Conservation (phyloP, 2,888 invertebrate genomes). For the Orchesellides sinensis region DNA sequence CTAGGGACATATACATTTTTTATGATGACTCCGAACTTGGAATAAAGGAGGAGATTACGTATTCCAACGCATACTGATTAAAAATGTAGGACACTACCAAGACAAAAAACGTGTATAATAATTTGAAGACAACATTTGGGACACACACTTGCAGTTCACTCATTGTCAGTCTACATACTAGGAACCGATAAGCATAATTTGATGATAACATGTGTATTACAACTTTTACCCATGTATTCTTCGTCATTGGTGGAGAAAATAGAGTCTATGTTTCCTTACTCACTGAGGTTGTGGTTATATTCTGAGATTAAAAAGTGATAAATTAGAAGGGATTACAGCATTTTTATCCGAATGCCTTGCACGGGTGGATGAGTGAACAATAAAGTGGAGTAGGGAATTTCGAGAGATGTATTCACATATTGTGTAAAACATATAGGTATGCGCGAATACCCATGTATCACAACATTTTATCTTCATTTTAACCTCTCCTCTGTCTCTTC, state of each 20-base stretch:
- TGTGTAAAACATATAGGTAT: conserved; percentile 3
- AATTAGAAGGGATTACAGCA: conserved; percentile 12
- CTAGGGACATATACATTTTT: too few relatives aligned
- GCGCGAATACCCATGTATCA: conserved; percentile 21
- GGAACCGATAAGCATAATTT: too few relatives aligned
- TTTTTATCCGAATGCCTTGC: neutral
- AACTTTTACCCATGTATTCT: neutral
- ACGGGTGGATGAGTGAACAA: conserved; percentile 1
- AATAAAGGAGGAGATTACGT: too few relatives aligned
- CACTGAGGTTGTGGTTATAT: neutral
- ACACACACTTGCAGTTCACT: neutral
- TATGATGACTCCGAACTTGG: too few relatives aligned
- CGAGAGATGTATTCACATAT: too few relatives aligned
- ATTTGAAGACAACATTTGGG: neutral
- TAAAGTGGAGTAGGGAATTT: neutral
- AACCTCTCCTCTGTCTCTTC: neutral
- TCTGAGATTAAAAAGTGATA: conserved; percentile 3
- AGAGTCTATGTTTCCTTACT: neutral
- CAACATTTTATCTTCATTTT: conserved; percentile 33
- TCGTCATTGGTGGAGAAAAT: neutral
- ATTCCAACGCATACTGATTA: too few relatives aligned
- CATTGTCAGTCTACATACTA: too few relatives aligned
- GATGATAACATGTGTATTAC: too few relatives aligned
- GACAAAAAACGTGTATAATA: too few relatives aligned
- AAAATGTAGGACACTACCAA: too few relatives aligned